A percentile compares a stretch with the other conserved stretches of the same genome.
These are phyloP conservation scores for Tetropium fuscum DNA, from an alignment of 2,888 invertebrate species.

Conservation along the genomic window DNA sequence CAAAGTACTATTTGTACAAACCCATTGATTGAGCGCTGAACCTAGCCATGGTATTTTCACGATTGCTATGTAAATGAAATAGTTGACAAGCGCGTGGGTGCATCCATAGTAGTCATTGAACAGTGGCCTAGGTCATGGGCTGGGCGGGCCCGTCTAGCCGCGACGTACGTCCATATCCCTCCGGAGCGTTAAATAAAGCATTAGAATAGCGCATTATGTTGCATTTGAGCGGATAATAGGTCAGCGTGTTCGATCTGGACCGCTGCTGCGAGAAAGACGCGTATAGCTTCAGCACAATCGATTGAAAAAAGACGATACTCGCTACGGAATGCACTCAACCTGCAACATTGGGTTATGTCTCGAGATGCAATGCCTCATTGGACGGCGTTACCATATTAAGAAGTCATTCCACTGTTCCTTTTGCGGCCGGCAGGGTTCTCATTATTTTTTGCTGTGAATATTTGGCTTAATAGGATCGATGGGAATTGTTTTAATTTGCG, in stretches of 20 bases:
- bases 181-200: slow-evolving; percentile 10
- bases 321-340: slow-evolving; percentile 47
- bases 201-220: slow-evolving; percentile 13
- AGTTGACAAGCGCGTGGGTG: slow-evolving; percentile 51
- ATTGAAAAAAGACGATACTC: slow-evolving; percentile 7
- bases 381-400: slow-evolving; percentile 41
- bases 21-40: too few relatives aligned
- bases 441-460: slow-evolving; percentile 32
- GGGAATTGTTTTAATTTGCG: slow-evolving; percentile 21
- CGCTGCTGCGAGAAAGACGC: slow-evolving; percentile 18
- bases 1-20: too few relatives aligned
- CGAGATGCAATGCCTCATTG: slow-evolving; percentile 35
- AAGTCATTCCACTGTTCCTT: slow-evolving; percentile 37
- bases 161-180: slow-evolving; percentile 18
- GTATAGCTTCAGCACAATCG: not conserved
- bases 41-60: slow-evolving; percentile 37
- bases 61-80: slow-evolving; percentile 36
- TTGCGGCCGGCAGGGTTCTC: slow-evolving; percentile 36
- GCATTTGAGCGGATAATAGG: slow-evolving; percentile 43
- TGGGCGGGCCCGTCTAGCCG: slow-evolving; percentile 40
- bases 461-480: slow-evolving; percentile 18
- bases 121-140: slow-evolving; percentile 60
- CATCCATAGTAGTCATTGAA: slow-evolving; percentile 59
- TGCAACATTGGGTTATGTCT: slow-evolving; percentile 42
- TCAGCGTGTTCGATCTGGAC: slow-evolving; percentile 40